Evolutionary conservation across 2,797 vertebrate genomes (phyloP).

Genomic region (Phrynocephalus guinanensis): DNA sequence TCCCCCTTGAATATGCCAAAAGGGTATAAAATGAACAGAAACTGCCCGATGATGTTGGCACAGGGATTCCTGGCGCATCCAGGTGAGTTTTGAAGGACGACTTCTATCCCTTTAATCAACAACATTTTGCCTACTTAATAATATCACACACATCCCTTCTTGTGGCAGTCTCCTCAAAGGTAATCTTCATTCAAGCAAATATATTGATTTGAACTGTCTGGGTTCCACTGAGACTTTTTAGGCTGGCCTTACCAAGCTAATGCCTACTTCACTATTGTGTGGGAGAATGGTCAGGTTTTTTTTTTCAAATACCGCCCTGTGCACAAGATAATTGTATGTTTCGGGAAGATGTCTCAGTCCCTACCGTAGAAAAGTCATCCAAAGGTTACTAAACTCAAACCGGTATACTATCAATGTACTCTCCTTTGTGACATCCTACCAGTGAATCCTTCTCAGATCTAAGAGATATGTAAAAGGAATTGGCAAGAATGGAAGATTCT

Average conservation of each 20-base stretch:
- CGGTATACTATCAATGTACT: neutral
- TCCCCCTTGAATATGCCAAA: too few relatives aligned
- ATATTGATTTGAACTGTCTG: too few relatives aligned
- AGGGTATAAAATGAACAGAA: neutral
- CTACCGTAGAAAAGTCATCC: neutral
- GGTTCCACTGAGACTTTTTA: neutral
- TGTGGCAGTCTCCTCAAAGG: too few relatives aligned
- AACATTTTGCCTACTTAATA: too few relatives aligned
- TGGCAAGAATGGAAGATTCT: neutral
- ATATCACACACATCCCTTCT: too few relatives aligned
- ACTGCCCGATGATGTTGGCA: neutral
- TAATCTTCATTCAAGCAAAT: too few relatives aligned
- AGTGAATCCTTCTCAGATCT: neutral
- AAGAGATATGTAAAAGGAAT: neutral
- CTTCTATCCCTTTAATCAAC: neutral
- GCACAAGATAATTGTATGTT: neutral
- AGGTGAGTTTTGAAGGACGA: neutral
- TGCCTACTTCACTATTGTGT: neutral
- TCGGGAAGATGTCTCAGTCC: too few relatives aligned
- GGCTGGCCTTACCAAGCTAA: neutral
- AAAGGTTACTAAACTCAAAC: neutral
- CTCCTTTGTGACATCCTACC: neutral
- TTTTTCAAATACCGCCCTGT: neutral
- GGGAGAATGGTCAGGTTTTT: neutral
- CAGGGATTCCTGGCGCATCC: neutral